Percentiles rank a stretch among this genome's conserved stretches.
phyloP scores from a whole-genome alignment of 2,888 invertebrate species.

The Drosophila neotestacea region DNA sequence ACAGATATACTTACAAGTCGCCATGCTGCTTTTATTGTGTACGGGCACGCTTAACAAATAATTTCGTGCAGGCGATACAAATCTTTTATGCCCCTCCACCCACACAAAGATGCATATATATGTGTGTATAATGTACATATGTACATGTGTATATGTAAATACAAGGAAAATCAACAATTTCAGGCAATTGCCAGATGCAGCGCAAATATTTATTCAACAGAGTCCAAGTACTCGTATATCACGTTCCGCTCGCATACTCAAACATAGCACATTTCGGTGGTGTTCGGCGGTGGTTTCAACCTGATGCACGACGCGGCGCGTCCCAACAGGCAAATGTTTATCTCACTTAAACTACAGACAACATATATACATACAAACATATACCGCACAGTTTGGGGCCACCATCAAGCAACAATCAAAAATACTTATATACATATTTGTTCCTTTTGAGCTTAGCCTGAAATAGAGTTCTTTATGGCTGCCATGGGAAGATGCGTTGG shows the following conservation, averaged over 20 bases:
- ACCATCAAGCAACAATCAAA: conserved; percentile 10
- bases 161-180: conserved; percentile 45
- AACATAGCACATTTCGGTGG: conserved; percentile 31
- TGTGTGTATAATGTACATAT: conserved; percentile 3
- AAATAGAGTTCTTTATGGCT: conserved; percentile 15
- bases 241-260: conserved; percentile 52
- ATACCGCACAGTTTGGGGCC: conserved; percentile 23
- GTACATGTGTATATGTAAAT: conserved; percentile 19
- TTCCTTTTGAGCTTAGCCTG: background rate
- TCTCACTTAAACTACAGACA: conserved; percentile 34
- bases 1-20: conserved; percentile 32
- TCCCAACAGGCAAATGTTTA: conserved; percentile 47
- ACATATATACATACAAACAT: background rate
- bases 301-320: conserved; percentile 45
- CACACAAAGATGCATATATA: conserved; percentile 30
- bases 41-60: conserved; percentile 55
- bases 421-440: background rate
- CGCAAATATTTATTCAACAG: conserved; percentile 45
- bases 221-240: conserved; percentile 47
- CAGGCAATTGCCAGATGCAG: conserved; percentile 44
- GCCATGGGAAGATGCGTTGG: conserved; percentile 16
- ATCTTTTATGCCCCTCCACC: conserved; percentile 42
- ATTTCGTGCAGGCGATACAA: conserved; percentile 60
- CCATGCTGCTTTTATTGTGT: conserved; percentile 33
- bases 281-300: conserved; percentile 21